Conservation (phyloP, 1,140 invertebrate genomes). For the Lasioglossum albipes region DNA sequence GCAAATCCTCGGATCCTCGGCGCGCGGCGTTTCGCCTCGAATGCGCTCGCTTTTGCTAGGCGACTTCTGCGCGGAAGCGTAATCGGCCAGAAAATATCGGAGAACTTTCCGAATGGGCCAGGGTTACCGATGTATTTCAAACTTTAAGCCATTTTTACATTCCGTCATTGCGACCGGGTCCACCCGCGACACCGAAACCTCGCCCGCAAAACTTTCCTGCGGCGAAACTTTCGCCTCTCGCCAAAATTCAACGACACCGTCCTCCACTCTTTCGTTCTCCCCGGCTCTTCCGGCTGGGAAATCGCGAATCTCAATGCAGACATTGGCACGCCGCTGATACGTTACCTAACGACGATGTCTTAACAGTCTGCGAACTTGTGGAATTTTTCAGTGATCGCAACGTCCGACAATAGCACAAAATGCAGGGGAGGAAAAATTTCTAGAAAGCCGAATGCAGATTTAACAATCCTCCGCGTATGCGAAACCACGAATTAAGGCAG, state of each 20-base stretch:
- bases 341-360: no score
- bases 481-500: no score
- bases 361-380: no score
- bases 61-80: slow-evolving; percentile 10
- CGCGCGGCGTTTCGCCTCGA: background rate
- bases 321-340: no score
- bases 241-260: background rate
- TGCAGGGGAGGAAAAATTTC: no score
- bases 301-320: no score
- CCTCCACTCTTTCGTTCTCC: background rate
- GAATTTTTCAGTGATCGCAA: no score
- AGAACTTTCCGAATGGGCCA: slow-evolving; percentile 11
- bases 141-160: slow-evolving; percentile 44
- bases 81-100: slow-evolving; percentile 48
- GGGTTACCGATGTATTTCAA: slow-evolving; percentile 36
- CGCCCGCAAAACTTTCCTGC: slow-evolving; percentile 13
- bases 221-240: slow-evolving; percentile 16
- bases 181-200: background rate
- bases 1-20: slow-evolving; percentile 12
- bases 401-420: no score
- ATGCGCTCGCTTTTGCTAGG: slow-evolving; percentile 1
- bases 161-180: slow-evolving; percentile 10
- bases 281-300: no score
- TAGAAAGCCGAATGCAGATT: no score
- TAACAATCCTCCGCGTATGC: no score